Conservation (phyloP, 23 tunicate genomes). For the Clavelina lepadiformis region DNA sequence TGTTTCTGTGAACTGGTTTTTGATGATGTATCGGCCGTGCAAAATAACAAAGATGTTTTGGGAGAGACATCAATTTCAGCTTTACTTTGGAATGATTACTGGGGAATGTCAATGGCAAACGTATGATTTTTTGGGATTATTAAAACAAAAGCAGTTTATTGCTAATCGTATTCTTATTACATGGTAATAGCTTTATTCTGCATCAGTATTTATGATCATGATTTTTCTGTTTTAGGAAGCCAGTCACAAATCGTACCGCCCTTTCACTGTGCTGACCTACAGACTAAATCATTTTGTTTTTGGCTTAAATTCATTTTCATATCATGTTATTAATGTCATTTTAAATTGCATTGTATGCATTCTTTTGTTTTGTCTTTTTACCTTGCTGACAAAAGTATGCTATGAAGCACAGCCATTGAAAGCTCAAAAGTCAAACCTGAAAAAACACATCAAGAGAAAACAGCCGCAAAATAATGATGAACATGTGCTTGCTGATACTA, state of each 20-base stretch:
- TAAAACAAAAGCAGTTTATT: no score
- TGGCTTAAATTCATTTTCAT: constrained; percentile 60
- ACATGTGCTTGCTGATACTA: background rate
- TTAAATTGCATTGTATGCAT: constrained; percentile 39
- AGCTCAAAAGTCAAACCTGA: background rate
- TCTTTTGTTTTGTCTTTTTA: constrained; percentile 38
- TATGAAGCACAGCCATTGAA: background rate
- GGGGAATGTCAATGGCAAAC: constrained; percentile 83
- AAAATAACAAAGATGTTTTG: constrained; percentile 68
- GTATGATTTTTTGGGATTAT: no score
- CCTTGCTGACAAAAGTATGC: constrained; percentile 11
- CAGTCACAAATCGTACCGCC: constrained; percentile 95
- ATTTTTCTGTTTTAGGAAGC: constrained; percentile 43
- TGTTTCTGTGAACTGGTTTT: constrained; percentile 61
- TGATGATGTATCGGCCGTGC: constrained; percentile 81
- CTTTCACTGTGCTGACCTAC: constrained; percentile 78
- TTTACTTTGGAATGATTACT: constrained; percentile 82
- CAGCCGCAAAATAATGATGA: background rate
- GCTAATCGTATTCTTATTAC: no score
- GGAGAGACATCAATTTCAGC: constrained; percentile 26
- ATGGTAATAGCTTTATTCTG: no score
- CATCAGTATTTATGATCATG: background rate
- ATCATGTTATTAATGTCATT: constrained; percentile 59
- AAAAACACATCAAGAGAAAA: background rate
- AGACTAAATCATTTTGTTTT: constrained; percentile 53